These are phyloP conservation scores for Oxycera nigricornis DNA, from an alignment of 2,888 invertebrate species.

Conservation along the genomic window DNA sequence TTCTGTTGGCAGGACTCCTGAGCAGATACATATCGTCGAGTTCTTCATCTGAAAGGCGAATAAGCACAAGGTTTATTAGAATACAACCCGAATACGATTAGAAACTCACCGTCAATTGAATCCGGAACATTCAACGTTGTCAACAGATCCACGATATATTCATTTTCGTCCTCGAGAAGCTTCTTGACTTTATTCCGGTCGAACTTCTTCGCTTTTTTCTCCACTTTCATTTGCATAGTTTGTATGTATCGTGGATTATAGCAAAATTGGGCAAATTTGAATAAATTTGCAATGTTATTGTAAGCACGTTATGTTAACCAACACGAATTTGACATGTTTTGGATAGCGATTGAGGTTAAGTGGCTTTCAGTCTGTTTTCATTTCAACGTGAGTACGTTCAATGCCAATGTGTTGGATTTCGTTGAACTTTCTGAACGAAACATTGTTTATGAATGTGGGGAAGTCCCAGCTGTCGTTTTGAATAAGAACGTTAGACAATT, in stretches of 20 bases:
- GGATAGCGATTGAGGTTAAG: neutral
- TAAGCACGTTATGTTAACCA: neutral
- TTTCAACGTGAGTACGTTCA: neutral
- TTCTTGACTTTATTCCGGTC: conserved; percentile 46
- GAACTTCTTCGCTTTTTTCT: conserved; percentile 42
- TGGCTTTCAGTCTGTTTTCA: neutral
- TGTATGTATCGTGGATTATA: too few relatives aligned
- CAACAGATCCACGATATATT: conserved; percentile 55
- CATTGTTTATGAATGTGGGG: too few relatives aligned
- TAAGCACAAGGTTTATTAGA: too few relatives aligned
- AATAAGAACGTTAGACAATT: too few relatives aligned
- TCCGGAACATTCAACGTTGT: conserved; percentile 58
- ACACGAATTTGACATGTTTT: conserved; percentile 17
- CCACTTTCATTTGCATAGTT: conserved; percentile 39
- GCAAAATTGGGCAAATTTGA: too few relatives aligned
- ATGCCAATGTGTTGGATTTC: neutral
- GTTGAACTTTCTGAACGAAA: neutral
- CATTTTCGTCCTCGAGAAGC: conserved; percentile 51
- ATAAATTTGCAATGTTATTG: neutral
- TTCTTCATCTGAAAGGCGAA: conserved; percentile 48
- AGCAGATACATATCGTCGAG: conserved; percentile 55
- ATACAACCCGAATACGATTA: too few relatives aligned
- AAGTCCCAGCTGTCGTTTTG: too few relatives aligned
- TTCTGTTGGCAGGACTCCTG: conserved; percentile 9
- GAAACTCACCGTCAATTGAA: conserved; percentile 55